These are phyloP conservation scores for Rousettus leschenaultii DNA, from an alignment of 2,113 vertebrate species.

Conservation along the genomic window DNA sequence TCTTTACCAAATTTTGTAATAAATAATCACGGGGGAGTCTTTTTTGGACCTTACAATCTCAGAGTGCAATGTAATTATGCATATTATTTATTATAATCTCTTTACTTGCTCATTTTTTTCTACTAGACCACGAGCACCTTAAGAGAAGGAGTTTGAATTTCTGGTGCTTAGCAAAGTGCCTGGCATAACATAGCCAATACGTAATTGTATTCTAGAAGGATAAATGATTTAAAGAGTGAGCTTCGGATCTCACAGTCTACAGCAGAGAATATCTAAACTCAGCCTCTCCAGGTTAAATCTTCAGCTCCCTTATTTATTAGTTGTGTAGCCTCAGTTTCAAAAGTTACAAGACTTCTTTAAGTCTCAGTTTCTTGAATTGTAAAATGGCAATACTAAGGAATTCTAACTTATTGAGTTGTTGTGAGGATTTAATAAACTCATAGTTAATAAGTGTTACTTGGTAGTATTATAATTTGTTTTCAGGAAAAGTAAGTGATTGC, in stretches of 20 bases:
- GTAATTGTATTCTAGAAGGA: background rate
- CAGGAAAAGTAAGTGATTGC: background rate
- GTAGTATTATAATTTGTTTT: background rate
- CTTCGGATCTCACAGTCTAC: background rate
- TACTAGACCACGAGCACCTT: background rate
- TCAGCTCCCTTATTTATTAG: background rate
- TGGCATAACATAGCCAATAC: background rate
- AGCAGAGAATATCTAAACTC: background rate
- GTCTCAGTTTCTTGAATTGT: background rate
- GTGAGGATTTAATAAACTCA: background rate
- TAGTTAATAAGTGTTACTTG: background rate
- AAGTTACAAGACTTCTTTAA: background rate
- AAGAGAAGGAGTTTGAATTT: background rate
- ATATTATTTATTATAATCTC: background rate
- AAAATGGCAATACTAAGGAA: background rate
- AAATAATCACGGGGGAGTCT: background rate
- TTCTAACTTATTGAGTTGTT: background rate
- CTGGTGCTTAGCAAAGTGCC: background rate
- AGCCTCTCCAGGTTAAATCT: background rate
- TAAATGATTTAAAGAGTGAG: background rate
- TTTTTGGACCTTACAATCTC: background rate
- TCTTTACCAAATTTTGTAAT: background rate
- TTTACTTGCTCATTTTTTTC: background rate
- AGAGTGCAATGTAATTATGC: background rate
- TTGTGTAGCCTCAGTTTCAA: background rate